A percentile compares a stretch with the other conserved stretches of the same genome.
These are phyloP conservation scores for Panagrolaimus sp. DNA, from an alignment of 1,140 invertebrate species.

Conservation along the genomic window DNA sequence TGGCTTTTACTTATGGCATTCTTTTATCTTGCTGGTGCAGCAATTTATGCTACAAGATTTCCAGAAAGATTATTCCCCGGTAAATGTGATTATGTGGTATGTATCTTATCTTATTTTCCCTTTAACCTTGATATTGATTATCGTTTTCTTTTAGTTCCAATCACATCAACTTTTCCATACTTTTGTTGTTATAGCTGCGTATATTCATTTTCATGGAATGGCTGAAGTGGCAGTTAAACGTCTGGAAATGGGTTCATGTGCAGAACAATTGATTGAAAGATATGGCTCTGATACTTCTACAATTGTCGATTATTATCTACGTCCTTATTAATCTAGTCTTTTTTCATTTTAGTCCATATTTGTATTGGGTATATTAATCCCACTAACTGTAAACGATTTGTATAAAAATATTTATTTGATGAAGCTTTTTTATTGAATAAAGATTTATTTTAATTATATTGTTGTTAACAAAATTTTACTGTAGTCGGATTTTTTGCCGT, in stretches of 20 bases:
- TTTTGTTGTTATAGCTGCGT: constrained; percentile 90
- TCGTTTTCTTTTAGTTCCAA: constrained; percentile 71
- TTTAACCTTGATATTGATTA: constrained; percentile 16
- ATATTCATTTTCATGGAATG: constrained; percentile 96
- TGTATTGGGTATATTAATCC: no score
- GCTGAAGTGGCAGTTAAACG: constrained; percentile 77
- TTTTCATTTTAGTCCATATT: no score
- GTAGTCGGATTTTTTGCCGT: no score
- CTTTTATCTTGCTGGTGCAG: constrained; percentile 86
- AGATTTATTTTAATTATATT: no score
- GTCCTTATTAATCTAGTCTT: not conserved
- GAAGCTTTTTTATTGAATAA: no score
- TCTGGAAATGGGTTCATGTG: constrained; percentile 17
- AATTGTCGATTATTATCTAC: not conserved
- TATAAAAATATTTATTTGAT: no score
- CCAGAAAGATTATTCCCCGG: constrained; percentile 98
- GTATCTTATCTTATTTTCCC: constrained; percentile 42
- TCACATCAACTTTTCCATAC: constrained; percentile 98
- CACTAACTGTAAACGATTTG: no score
- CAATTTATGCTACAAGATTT: constrained; percentile 87
- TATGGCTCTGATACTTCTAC: constrained; percentile 10
- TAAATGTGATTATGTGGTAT: constrained; percentile 96
- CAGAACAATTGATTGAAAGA: constrained; percentile 18
- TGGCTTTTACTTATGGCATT: constrained; percentile 94
- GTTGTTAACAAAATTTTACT: no score